These are phyloP conservation scores for Simalia tracyae DNA, from an alignment of 2,797 vertebrate species.

Conservation along the genomic window DNA sequence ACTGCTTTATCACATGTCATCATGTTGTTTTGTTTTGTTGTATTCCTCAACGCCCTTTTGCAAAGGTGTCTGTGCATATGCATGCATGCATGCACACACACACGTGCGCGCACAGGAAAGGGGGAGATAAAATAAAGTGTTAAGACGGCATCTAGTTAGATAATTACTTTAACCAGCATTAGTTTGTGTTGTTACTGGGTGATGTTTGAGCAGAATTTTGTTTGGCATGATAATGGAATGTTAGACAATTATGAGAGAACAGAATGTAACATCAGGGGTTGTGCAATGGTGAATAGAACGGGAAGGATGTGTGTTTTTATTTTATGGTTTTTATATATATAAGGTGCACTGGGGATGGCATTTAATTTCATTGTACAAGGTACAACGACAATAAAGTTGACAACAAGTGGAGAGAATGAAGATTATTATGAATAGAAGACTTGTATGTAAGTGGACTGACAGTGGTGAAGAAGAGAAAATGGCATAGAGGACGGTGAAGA, in stretches of 20 bases:
- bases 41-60: not conserved
- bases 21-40: not conserved
- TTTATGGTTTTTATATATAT: too few species aligned
- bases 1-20: not conserved
- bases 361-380: too few species aligned
- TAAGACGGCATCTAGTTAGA: not conserved
- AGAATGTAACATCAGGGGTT: not conserved
- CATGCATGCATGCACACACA: too few species aligned
- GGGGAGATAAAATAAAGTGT: not conserved
- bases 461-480: not conserved
- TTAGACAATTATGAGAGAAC: not conserved
- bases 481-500: not conserved
- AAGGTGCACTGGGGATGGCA: too few species aligned
- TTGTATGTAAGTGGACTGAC: not conserved
- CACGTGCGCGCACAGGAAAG: not conserved
- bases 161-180: not conserved
- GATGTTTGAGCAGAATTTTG: not conserved
- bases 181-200: not conserved
- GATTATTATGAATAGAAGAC: not conserved
- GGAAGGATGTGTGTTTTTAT: too few species aligned
- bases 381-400: too few species aligned
- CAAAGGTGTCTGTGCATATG: not conserved
- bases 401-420: not conserved
- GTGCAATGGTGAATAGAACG: too few species aligned
- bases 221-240: not conserved